Base-by-base conservation (phyloP, 2,888 invertebrate species). In the Sinentomon sp. region DNA sequence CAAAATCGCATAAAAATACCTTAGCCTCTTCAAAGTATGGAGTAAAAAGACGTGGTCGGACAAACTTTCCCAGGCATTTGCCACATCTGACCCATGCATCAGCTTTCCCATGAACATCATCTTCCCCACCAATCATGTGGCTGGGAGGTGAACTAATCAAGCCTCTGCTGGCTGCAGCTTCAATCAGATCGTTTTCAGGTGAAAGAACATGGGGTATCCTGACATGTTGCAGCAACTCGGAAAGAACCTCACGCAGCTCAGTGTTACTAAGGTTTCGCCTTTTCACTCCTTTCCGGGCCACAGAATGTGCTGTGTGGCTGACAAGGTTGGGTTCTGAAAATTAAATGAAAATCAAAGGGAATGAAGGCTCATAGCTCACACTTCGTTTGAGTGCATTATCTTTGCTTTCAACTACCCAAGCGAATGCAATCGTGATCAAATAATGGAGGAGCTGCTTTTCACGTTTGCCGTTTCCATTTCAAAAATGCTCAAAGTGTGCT, bases 11-110 rank as follows among this genome's bases (percentile, higher is more conserved):
- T 22, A 23, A 23, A 19, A 30, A 13, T 45, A 73, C 74, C 64
- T 85, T 87, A 9, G 82, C 68, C 59, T 87, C 89, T 51, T 89
- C 87, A 45, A 78, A 77, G 53, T 87, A 87, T 23, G 89, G 87
- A 63, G 78, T 72, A 56, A 87, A 92, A 39, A 85, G 66, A 27
- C 92, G 61, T 31, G 89, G 83, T 42, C 82, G 67, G 5, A 80
- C 69, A 43, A 49, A 57, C 36, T 53, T 46, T 12, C 53, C 53
- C 21, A 38, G 35, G 45, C 66, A 67, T 13, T 43, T 45, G 10
- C 64, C 64, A 31, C 71, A 65, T 14, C 72, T 65, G 39, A 77
- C 72, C 78, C 78, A 78, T 24, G 77, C 77, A 50, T 69, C 72
- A 22, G 36, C 36, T 30, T 41, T 41, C n/a, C n/a, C n/a, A n/a